Evolutionary conservation across 2,797 vertebrate species (phyloP).

Genomic region (Thamnophis elegans): DNA sequence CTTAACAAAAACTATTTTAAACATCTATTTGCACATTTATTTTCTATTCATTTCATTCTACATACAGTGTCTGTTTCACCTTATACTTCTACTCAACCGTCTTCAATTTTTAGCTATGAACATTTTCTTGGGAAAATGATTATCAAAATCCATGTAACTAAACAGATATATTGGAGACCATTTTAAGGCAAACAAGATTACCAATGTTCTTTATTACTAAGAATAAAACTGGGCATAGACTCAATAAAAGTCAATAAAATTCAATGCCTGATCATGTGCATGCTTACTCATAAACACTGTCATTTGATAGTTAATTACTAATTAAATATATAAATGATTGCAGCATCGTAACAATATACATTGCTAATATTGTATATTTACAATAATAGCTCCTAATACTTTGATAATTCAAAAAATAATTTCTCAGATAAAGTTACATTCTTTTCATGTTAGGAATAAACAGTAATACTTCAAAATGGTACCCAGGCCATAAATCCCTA

Average conservation of each 20-base stretch:
- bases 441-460: conserved; percentile 2
- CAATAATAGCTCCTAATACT: neutral
- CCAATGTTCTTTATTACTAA: conserved; percentile 2
- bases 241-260: neutral
- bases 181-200: neutral
- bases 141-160: neutral
- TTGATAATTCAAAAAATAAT: neutral
- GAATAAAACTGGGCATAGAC: neutral
- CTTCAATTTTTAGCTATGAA: neutral
- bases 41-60: neutral
- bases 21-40: neutral
- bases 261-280: neutral
- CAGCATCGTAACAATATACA: neutral
- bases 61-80: neutral
- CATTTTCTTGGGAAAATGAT: neutral
- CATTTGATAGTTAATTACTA: neutral
- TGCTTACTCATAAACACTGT: neutral
- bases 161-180: neutral
- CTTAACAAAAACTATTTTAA: neutral
- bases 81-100: neutral
- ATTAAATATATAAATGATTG: neutral
- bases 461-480: conserved; percentile 12
- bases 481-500: conserved; percentile 16
- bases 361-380: neutral
- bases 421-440: neutral